Percentiles rank a stretch among this genome's conserved stretches.
Evolutionary conservation across 2,888 invertebrate species (phyloP).

Genomic region (Pherbina coryleti): DNA sequence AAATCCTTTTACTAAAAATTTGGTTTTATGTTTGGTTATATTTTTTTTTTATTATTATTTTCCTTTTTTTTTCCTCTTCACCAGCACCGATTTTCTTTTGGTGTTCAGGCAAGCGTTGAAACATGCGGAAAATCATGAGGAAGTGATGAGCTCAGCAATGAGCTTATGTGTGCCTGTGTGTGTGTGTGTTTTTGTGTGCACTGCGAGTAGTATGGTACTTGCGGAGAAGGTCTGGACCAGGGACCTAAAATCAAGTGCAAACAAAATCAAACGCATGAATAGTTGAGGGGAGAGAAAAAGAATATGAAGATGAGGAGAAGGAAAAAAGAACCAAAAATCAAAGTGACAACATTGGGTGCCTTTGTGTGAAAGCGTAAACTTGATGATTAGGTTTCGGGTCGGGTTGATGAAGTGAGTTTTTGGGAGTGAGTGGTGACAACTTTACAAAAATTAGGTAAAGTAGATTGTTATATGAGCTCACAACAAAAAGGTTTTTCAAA

Average conservation of each 20-base stretch:
- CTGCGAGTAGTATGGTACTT: too few relatives aligned
- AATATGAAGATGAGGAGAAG: neutral
- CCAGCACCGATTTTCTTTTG: neutral
- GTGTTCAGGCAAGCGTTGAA: neutral
- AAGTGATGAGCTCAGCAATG: neutral
- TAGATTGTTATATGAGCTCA: too few relatives aligned
- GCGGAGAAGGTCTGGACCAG: too few relatives aligned
- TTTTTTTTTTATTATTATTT: neutral
- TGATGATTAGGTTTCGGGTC: too few relatives aligned
- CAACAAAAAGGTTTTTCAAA: too few relatives aligned
- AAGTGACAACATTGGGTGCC: too few relatives aligned
- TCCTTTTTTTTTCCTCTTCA: neutral
- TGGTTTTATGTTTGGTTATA: neutral
- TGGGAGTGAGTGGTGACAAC: too few relatives aligned
- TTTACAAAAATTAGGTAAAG: too few relatives aligned
- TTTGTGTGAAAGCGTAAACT: too few relatives aligned
- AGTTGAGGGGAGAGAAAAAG: neutral
- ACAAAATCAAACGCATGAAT: conserved; percentile 15
- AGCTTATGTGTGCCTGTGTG: neutral
- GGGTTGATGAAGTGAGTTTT: too few relatives aligned
- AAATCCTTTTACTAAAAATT: neutral
- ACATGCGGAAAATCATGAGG: conserved; percentile 1
- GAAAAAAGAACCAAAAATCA: too few relatives aligned
- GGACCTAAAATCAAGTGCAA: conserved; percentile 4
- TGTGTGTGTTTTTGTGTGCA: too few relatives aligned